Conservation (phyloP, 92 coral and sea anemone species). For the Ricordea florida region DNA sequence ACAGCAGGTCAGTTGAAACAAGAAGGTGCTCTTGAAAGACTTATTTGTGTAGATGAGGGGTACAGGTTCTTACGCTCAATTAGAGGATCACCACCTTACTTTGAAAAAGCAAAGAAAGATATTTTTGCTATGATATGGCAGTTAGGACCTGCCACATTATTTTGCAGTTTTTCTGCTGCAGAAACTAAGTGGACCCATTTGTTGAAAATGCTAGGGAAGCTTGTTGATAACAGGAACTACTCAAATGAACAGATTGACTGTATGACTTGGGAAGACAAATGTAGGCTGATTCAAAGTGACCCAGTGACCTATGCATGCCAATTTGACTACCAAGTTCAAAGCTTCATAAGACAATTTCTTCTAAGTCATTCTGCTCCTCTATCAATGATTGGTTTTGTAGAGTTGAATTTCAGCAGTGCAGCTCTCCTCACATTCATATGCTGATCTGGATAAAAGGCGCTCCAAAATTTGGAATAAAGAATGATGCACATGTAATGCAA, state of each 20-base stretch:
- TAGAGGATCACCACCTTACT: constrained; percentile 54
- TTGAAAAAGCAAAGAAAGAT: constrained; percentile 67
- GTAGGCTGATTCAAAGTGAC: constrained; percentile 45
- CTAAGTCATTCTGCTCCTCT: neutral
- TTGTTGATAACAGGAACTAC: constrained; percentile 4
- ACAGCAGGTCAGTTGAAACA: constrained; percentile 67
- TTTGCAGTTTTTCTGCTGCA: constrained; percentile 58
- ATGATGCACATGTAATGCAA: neutral
- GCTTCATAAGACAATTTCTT: constrained; percentile 25
- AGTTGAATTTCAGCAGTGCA: constrained; percentile 64
- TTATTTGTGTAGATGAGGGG: constrained; percentile 49
- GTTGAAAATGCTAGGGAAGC: constrained; percentile 49
- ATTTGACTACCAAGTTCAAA: constrained; percentile 47
- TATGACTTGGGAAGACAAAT: constrained; percentile 23
- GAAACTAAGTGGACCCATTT: constrained; percentile 49
- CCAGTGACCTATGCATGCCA: constrained; percentile 71
- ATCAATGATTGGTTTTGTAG: constrained; percentile 21
- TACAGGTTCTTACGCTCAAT: constrained; percentile 47
- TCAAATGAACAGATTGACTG: neutral
- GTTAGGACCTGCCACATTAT: constrained; percentile 59
- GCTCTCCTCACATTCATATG: constrained; percentile 56
- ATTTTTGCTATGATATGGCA: constrained; percentile 71
- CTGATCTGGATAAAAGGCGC: neutral
- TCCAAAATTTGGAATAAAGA: constrained; percentile 2
- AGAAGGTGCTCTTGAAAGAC: constrained; percentile 51